phyloP scores from a whole-genome alignment of 2,797 vertebrate genomes.

The Denticeps clupeoides region DNA sequence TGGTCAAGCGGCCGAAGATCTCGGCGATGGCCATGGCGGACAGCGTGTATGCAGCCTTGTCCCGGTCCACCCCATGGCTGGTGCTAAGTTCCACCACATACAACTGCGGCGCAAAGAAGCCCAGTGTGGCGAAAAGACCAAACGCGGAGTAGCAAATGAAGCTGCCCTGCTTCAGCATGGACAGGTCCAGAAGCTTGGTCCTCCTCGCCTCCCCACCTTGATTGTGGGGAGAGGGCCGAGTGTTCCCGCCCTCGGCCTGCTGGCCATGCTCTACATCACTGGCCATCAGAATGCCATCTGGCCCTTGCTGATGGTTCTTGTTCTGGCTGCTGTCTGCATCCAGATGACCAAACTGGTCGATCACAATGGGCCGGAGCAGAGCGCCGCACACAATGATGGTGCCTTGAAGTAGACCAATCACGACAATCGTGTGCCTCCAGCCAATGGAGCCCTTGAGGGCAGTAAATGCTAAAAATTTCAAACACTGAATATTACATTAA shows the following conservation, averaged over 20 bases:
- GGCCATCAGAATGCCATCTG: constrained; percentile 78
- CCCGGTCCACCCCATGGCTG: constrained; percentile 68
- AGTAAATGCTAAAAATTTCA: constrained; percentile 65
- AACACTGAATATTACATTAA: not conserved
- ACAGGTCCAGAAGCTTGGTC: constrained; percentile 72
- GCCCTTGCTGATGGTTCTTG: constrained; percentile 37
- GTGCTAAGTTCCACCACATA: constrained; percentile 85
- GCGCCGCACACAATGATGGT: constrained; percentile 69
- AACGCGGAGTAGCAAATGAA: constrained; percentile 92
- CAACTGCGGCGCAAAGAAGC: constrained; percentile 86
- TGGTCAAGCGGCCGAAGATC: constrained; percentile 73
- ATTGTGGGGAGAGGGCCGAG: no score
- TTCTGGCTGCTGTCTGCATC: no score
- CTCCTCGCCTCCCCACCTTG: constrained; percentile 5
- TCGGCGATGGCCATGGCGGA: constrained; percentile 83
- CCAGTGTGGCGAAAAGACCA: constrained; percentile 87
- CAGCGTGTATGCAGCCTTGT: constrained; percentile 72
- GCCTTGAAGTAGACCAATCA: constrained; percentile 77
- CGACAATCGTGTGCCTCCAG: constrained; percentile 76
- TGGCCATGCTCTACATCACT: constrained; percentile 22
- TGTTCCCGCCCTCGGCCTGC: not conserved
- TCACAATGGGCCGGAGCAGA: constrained; percentile 74
- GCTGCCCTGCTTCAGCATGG: constrained; percentile 71
- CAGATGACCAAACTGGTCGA: no score
- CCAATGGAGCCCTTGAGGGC: constrained; percentile 72